These are phyloP conservation scores for Ptilodon capucinus DNA, from an alignment of 2,888 invertebrate genomes.

Conservation along the genomic window DNA sequence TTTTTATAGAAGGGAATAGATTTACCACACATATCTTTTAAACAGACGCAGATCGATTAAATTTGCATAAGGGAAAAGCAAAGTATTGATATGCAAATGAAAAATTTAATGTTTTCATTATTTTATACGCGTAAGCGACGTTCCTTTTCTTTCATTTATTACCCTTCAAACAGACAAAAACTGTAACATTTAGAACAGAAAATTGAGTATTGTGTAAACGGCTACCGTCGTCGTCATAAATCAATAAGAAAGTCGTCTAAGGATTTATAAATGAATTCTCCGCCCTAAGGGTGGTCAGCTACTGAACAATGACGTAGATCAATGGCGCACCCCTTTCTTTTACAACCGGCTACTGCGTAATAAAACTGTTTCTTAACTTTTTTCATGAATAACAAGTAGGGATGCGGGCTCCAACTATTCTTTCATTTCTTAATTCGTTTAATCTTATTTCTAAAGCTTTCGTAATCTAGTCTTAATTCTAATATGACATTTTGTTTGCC, in stretches of 20 bases:
- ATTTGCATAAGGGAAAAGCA: not conserved
- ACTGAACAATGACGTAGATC: slow-evolving; percentile 43
- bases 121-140: not conserved
- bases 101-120: not conserved
- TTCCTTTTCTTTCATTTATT: not conserved
- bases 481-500: too few relatives aligned
- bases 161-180: slow-evolving; percentile 14
- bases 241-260: slow-evolving; percentile 48
- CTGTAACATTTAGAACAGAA: slow-evolving; percentile 24
- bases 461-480: slow-evolving; percentile 14
- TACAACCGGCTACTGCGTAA: slow-evolving; percentile 63
- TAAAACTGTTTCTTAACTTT: slow-evolving; percentile 56
- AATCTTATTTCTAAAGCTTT: slow-evolving; percentile 6
- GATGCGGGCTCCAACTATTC: slow-evolving; percentile 21
- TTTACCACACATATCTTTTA: not conserved
- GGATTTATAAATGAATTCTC: slow-evolving; percentile 49
- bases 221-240: slow-evolving; percentile 57
- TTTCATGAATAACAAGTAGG: slow-evolving; percentile 26
- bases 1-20: not conserved
- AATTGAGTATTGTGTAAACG: slow-evolving; percentile 29
- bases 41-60: not conserved
- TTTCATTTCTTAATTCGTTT: slow-evolving; percentile 12
- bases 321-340: slow-evolving; percentile 58
- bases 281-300: slow-evolving; percentile 54
- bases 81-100: not conserved